These are phyloP conservation scores for Saccostrea glomerata DNA, from an alignment of 1,140 invertebrate species.

Conservation along the genomic window DNA sequence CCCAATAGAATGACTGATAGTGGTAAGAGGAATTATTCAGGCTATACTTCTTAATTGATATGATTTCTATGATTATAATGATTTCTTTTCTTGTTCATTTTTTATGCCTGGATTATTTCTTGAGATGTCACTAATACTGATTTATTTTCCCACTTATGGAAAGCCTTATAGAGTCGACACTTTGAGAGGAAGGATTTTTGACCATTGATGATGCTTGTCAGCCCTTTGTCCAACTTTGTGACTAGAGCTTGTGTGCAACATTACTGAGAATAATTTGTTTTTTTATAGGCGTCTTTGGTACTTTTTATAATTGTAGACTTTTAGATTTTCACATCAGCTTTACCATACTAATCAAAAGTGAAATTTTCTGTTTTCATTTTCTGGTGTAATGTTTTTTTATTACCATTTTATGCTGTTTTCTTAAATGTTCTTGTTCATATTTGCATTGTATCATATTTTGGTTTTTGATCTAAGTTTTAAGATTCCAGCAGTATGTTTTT, in stretches of 20 bases:
- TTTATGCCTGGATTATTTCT: conserved; percentile 43
- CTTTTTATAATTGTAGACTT: neutral
- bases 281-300: conserved; percentile 18
- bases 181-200: conserved; percentile 79
- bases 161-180: conserved; percentile 72
- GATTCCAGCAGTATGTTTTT: neutral
- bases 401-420: conserved; percentile 27
- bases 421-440: neutral
- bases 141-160: conserved; percentile 57
- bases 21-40: conserved; percentile 33
- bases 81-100: conserved; percentile 3
- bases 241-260: conserved; percentile 13
- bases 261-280: neutral
- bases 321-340: neutral
- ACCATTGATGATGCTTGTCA: conserved; percentile 69
- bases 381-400: neutral
- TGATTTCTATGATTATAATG: neutral
- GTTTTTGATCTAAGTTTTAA: neutral
- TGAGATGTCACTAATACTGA: conserved; percentile 36
- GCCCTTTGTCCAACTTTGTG: conserved; percentile 45
- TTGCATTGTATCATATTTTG: neutral
- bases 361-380: neutral
- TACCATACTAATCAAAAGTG: conserved; percentile 2
- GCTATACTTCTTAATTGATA: neutral
- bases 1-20: conserved; percentile 33